Base-by-base conservation (phyloP, 2,113 vertebrate species). In the Morphnarchus princeps region DNA sequence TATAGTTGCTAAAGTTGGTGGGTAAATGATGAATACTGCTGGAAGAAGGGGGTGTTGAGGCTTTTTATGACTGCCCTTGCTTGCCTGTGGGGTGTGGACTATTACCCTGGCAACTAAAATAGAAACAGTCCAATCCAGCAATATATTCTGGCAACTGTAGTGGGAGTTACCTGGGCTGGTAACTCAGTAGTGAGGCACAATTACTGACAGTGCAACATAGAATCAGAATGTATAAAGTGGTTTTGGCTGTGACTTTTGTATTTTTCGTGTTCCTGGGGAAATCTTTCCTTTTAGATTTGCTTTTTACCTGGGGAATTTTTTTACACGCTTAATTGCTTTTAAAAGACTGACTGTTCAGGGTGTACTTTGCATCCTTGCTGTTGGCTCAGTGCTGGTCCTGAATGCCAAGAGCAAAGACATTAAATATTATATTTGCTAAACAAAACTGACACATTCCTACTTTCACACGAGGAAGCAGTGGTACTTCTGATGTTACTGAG, bases 371-470 rank as follows among this genome's bases (percentile, higher is more conserved):
- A 85, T 95, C 90, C 90, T 85, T 86, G 87, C 85, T 91, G 84
- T 72, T 88, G 83, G 88, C 87, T 87, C 78, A 65, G 85, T 61
- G 69, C 86, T 82, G 79, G 42, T 89, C 93, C 67, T 1, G 3
- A 90, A 96, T 87, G 78, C 93, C 91, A 92, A 89, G 92, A 95
- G 85, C 40, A 86, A 97, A 95, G 93, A 80, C 95, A 92, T 98
- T 98, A 96, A 94, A 98, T 95, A 90, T 93, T 96, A 62, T 97
- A 96, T 98, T 98, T 98, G 95, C 98, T 98, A 98, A 98, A 97
- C 97, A 98, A 97, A 98, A 95, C 94, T 88, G 98, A 98, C 98
- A 98, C 92, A 74, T 95, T 97, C 76, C 74, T 95, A 86, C 96
- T 97, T 96, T 96, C 95, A 82, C 66, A 89, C 92, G 88, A 97